Evolutionary conservation across 2,888 invertebrate species (phyloP).

Genomic region (Pyrrhia umbra): DNA sequence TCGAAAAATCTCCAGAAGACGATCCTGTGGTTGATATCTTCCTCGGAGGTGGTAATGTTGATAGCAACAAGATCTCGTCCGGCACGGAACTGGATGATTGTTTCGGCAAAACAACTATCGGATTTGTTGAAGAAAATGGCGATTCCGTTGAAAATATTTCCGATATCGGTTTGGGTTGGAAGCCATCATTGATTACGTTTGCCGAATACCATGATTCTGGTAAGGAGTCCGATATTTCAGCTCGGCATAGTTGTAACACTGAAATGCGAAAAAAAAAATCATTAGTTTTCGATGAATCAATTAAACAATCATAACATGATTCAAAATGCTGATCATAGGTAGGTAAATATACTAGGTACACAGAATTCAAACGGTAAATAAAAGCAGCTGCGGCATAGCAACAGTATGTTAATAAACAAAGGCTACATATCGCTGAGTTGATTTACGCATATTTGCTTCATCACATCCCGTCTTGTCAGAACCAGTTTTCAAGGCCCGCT

Average conservation of each 20-base stretch:
- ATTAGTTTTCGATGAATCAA: too few species aligned
- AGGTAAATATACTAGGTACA: not conserved
- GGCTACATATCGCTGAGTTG: constrained; percentile 29
- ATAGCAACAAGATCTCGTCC: constrained; percentile 51
- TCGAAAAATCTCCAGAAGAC: constrained; percentile 32
- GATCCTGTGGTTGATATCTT: constrained; percentile 36
- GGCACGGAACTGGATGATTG: constrained; percentile 46
- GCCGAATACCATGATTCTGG: constrained; percentile 84
- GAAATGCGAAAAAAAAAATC: constrained; percentile 70
- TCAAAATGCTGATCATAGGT: not conserved
- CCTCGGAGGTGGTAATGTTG: constrained; percentile 58
- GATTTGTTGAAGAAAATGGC: constrained; percentile 75
- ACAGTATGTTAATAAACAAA: constrained; percentile 36
- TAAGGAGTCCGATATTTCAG: constrained; percentile 74
- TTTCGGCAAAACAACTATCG: constrained; percentile 69
- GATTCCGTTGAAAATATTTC: constrained; percentile 82
- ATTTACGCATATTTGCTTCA: constrained; percentile 55
- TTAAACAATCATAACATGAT: not conserved
- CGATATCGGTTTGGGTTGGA: constrained; percentile 81
- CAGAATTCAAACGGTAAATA: constrained; percentile 43
- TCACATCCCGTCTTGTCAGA: constrained; percentile 65
- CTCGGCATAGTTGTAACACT: constrained; percentile 87
- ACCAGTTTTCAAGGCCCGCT: constrained; percentile 78
- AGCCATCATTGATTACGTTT: constrained; percentile 82
- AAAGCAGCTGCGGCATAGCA: constrained; percentile 11